Evolutionary conservation across 1,140 invertebrate genomes (phyloP), one percentile per base, ranked within the genome.

Genomic region (Patella vulgata): DNA sequence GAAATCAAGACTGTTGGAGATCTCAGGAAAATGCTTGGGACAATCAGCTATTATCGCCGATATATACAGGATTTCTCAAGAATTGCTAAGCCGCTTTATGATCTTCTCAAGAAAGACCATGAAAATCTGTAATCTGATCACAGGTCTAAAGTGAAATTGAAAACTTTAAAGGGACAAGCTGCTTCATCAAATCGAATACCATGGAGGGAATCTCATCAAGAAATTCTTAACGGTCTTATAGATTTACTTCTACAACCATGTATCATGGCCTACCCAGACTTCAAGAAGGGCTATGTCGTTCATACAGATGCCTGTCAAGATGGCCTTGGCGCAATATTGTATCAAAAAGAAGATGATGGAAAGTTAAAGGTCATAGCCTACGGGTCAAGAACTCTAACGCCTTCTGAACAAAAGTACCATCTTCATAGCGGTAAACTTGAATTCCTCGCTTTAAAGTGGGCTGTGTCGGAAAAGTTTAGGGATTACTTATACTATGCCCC

Each of bases 11-110:
- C 63, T 53, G 60, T 77, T 5, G 78, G 80, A 36, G 78, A 85
- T 39, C 25, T 87, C 0, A 63, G 82, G 46, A 33, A 76, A 40
- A 84, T 88, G 59, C 33, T 87, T 0, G 87, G 87, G 1, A 65
- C 87, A 21, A 44, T 81, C 30, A 76, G 78, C 40, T 86, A 82
- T 61, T 81, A 80, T 59, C 48, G 77, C 1, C 64, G 71, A 58
- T 85, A 84, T 63, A 73, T 86, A 30, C 78, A 59, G 57, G 74
- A 77, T 55, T 68, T 72, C 77, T 82, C 81, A 14, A 14, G 59
- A 1, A 28, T 30, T 33, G 58, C 58, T 1, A 62, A 67, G 39
- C 48, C 17, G 17, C 39, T 59, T 14, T 52, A 59, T 40, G 40
- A 60, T 1, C 43, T 59, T 19, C 40, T 55, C n/a, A 64, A 78